Evolutionary conservation across 2,888 invertebrate genomes (phyloP).

Genomic region (Steromphala cineraria): DNA sequence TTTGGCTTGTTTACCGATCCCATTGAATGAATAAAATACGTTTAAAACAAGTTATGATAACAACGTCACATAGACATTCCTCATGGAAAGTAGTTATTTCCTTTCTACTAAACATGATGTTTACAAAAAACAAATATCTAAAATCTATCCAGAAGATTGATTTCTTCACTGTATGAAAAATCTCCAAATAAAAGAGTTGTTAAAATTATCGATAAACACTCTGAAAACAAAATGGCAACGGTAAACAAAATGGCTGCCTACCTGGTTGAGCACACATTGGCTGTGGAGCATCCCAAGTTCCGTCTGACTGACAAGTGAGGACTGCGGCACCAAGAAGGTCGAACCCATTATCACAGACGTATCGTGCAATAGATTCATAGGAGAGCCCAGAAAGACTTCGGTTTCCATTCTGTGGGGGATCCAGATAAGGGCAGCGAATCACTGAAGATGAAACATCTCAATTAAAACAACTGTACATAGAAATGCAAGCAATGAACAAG

Average conservation of each 20-base stretch:
- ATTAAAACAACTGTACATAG: neutral
- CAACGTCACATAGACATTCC: too few relatives aligned
- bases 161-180: too few relatives aligned
- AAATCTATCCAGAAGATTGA: too few relatives aligned
- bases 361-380: conserved; percentile 45
- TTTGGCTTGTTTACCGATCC: too few relatives aligned
- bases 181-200: too few relatives aligned
- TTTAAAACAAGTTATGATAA: too few relatives aligned
- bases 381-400: conserved; percentile 45
- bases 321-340: conserved; percentile 28
- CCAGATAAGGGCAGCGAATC: conserved; percentile 57
- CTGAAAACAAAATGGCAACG: neutral
- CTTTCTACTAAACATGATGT: too few relatives aligned
- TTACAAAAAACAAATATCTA: too few relatives aligned
- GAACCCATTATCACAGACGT: conserved; percentile 51
- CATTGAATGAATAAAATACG: too few relatives aligned
- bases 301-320: conserved; percentile 46
- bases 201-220: neutral
- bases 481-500: neutral
- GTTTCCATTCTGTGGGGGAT: conserved; percentile 53
- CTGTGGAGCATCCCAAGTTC: conserved; percentile 49
- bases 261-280: conserved; percentile 48
- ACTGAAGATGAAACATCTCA: conserved; percentile 39
- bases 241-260: conserved; percentile 22
- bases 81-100: too few relatives aligned